Evolutionary conservation across 2,888 invertebrate genomes (phyloP).

Genomic region (Gastrophysa polygoni): DNA sequence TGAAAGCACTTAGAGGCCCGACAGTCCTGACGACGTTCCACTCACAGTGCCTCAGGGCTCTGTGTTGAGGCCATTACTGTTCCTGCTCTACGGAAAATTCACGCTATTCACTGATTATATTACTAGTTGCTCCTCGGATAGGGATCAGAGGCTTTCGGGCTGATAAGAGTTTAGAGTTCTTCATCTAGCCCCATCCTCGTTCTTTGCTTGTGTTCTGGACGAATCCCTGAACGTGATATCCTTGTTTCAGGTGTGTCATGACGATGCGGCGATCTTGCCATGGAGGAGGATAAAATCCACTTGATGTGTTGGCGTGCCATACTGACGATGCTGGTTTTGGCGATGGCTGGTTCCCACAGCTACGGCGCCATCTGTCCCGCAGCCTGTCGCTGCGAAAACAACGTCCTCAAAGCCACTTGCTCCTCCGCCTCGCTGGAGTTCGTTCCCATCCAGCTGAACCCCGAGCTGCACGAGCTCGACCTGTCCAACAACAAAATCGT

Average conservation of each 20-base stretch:
- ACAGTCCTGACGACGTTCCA: no score
- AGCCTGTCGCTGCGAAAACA: slow-evolving; percentile 81
- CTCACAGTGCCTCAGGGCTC: no score
- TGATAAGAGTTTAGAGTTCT: no score
- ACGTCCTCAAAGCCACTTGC: slow-evolving; percentile 78
- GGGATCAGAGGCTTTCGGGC: no score
- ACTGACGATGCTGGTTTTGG: slow-evolving; percentile 57
- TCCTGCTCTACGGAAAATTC: no score
- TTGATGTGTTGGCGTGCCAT: slow-evolving; percentile 57
- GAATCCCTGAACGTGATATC: background rate
- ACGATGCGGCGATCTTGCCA: slow-evolving; percentile 53
- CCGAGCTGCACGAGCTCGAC: slow-evolving; percentile 81
- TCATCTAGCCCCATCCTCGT: no score
- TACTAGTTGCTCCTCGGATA: no score
- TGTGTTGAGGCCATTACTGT: no score
- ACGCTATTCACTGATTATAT: no score
- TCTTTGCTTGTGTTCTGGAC: no score
- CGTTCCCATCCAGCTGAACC: slow-evolving; percentile 88
- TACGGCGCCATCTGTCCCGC: slow-evolving; percentile 69
- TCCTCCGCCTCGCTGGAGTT: slow-evolving; percentile 80
- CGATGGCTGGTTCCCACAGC: slow-evolving; percentile 51
- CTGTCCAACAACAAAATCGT: slow-evolving; percentile 84
- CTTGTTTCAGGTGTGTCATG: slow-evolving; percentile 55
- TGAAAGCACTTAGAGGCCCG: no score
- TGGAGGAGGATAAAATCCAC: slow-evolving; percentile 56